Conservation (phyloP, 2,797 vertebrate species). For the Falco novaeseelandiae region DNA sequence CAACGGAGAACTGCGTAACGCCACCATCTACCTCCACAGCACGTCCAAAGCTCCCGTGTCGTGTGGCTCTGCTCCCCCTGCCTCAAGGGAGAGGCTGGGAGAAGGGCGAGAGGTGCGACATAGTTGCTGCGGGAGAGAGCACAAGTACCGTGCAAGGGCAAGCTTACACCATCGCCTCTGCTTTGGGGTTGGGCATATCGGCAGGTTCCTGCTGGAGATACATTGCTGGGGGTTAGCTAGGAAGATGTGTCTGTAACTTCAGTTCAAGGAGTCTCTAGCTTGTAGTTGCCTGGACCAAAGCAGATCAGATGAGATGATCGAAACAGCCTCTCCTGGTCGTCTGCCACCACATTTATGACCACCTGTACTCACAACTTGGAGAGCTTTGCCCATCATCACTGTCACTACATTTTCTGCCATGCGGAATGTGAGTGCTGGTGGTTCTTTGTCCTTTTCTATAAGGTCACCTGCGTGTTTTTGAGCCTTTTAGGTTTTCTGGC, state of each 20-base stretch:
- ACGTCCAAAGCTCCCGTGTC: not conserved
- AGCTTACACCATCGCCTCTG: not conserved
- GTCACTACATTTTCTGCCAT: not conserved
- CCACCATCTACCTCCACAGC: not conserved
- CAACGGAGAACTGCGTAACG: not conserved
- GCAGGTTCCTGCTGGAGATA: not conserved
- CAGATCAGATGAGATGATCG: not conserved
- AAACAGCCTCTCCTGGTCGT: not conserved
- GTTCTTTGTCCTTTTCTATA: not conserved
- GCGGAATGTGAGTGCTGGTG: not conserved
- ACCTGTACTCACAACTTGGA: not conserved
- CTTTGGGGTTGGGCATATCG: not conserved
- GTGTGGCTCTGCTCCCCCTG: not conserved
- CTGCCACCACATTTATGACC: not conserved
- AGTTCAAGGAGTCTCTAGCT: not conserved
- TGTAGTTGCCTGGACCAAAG: not conserved
- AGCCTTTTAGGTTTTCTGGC: not conserved
- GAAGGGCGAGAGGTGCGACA: not conserved
- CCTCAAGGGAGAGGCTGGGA: not conserved
- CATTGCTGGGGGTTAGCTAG: not conserved
- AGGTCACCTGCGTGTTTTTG: not conserved
- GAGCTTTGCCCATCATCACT: not conserved
- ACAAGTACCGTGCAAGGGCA: fast-evolving
- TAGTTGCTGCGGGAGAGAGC: not conserved
- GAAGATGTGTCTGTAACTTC: not conserved